Base-by-base conservation (phyloP, 2,797 vertebrate species). In the Cebuella pygmaea region DNA sequence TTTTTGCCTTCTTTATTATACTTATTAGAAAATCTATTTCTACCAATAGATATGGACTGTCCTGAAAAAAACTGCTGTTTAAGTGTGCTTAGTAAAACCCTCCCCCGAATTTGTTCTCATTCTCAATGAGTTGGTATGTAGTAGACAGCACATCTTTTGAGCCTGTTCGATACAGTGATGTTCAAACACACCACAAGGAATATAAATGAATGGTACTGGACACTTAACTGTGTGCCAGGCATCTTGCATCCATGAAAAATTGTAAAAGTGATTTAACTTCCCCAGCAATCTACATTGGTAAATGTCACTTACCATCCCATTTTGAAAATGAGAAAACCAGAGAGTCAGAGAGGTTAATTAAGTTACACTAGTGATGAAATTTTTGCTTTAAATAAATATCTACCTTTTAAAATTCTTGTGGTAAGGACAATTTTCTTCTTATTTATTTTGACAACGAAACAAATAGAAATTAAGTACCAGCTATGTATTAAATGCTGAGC, bases 391-490 rank as follows among this genome's bases (percentile, higher is more conserved):
- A 59, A 52, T 72, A 81, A 61, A 55, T 70, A 72, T 30, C 67
- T 72, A 44, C 3, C 44, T 80, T 87, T 87, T 78, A 92, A 67
- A 85, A 90, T 90, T 97, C 61, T 79, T 75, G 20, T 72, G 27
- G 70, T 72, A 76, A 93, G 76, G 46, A 36, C 6, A 50, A 76
- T 78, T 74, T 30, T 27, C 20, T 87, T 90, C 50, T 67, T 44
- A 41, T 50, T 59, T 72, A 74, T 50, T 67, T 72, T 81, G 41
- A 50, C 92, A 44, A 39, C 52, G 92, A 46, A 93, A 81, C 59
- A 91, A 81, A 27, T 48, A 82, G 39, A 78, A 52, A 64, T 48
- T 36, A 46, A 79, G 30, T 81, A 44, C 7, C n/a, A 57, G 27
- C 33, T 64, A 17, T 84, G 1, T 80, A 36, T 22, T 83, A 41